Evolutionary conservation across 1,140 invertebrate species (phyloP).

Genomic region (Medauroidea extradentata): DNA sequence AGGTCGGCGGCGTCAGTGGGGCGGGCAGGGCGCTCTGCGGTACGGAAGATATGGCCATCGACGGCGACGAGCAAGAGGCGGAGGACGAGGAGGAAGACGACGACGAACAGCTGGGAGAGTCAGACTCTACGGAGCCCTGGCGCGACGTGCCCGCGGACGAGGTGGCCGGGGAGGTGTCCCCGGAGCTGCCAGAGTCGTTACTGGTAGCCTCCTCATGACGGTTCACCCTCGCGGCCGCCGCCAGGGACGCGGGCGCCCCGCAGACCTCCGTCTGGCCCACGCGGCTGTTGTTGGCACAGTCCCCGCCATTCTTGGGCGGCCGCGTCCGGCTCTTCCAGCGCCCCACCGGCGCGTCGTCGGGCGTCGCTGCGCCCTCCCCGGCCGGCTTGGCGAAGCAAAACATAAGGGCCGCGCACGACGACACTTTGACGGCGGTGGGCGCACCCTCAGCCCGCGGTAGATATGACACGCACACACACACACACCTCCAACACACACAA

Average conservation of each 20-base stretch:
- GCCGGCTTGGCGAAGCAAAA: slow-evolving; percentile 12
- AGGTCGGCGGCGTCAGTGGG: not conserved
- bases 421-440: slow-evolving; percentile 5
- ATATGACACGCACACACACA: too few relatives aligned
- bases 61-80: not conserved
- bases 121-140: not conserved
- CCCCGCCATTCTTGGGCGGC: too few relatives aligned
- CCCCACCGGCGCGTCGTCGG: not conserved
- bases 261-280: not conserved
- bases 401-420: slow-evolving; percentile 7
- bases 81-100: not conserved
- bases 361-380: slow-evolving; percentile 1
- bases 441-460: not conserved
- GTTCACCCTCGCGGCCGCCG: not conserved
- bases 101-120: not conserved
- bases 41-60: not conserved
- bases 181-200: not conserved
- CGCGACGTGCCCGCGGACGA: not conserved
- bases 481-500: too few relatives aligned
- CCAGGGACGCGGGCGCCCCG: not conserved
- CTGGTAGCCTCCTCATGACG: not conserved
- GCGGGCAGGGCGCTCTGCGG: not conserved
- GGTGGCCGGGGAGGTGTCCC: not conserved
- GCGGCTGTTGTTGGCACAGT: not conserved
- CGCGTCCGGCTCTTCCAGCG: not conserved